Base-by-base conservation (phyloP, 2,888 invertebrate genomes). In the Orthosia cruda region DNA sequence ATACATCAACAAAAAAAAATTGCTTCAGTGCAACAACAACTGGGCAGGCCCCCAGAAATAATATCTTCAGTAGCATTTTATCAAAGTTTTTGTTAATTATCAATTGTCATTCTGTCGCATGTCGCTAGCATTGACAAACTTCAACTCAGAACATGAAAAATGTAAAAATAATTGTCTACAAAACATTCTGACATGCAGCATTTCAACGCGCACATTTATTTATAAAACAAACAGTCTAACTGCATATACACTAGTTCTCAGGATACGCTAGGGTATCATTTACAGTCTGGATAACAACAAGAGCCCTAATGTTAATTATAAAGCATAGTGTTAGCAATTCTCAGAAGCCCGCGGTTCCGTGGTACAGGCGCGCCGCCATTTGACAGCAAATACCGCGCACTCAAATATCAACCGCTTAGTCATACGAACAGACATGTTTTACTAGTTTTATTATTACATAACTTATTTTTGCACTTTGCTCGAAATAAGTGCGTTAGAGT, bases 361-460 rank as follows among this genome's bases (percentile, higher is more conserved):
- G 86, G 83, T 85, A 66, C 83, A 78, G 76, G 74, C 81, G 84
- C 76, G 77, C 81, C 84, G 89, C 91, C 88, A 91, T 94, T 93
- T 93, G 92, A 93, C 93, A 90, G 91, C 90, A 87, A 91, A 91
- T 91, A 89, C 91, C 86, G 86, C 78, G 83, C 88, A 86, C 91
- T 92, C 91, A 93, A 94, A 94, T 95, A 94, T 94, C 94, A 92
- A 89, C 75, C 89, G 91, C 91, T 94, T 93, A 94, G 91, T 95
- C 95, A 94, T 88, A 88, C 66, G 67, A 77, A 84, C 87, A 84
- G 78, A 85, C 88, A 85, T 85, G 80, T 80, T 88, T 81, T 73
- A 80, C 77, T 88, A 85, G 77, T 87, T 87, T 88, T 87, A 88
- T 88, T 83, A 85, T 84, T 86, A 86, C 72, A 70, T 87, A 88